Evolutionary conservation across 2,888 invertebrate species (phyloP).

Genomic region (Dione juno): DNA sequence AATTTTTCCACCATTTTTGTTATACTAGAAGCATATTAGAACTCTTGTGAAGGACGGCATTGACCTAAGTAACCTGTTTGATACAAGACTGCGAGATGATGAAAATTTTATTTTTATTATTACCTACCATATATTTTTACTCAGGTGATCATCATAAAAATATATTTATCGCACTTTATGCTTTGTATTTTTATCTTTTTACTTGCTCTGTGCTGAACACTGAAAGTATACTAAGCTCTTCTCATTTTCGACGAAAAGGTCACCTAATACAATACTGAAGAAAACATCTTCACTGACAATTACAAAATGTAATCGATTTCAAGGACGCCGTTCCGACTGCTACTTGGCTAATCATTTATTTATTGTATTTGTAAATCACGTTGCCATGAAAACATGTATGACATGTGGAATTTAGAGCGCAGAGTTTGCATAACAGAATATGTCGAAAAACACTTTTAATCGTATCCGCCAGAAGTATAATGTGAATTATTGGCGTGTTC

Average conservation of each 20-base stretch:
- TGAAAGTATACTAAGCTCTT: background rate
- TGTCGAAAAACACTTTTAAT: conserved; percentile 23
- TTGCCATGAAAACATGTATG: conserved; percentile 20
- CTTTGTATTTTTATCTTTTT: background rate
- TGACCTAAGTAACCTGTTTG: background rate
- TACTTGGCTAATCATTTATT: conserved; percentile 10
- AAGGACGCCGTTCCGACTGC: conserved; percentile 1
- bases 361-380: conserved; percentile 28
- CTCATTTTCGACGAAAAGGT: background rate
- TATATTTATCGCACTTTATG: background rate
- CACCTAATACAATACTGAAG: background rate
- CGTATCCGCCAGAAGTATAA: conserved; percentile 12
- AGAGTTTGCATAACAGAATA: conserved; percentile 18
- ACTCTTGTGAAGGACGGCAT: background rate
- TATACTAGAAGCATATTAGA: background rate
- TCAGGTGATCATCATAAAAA: background rate
- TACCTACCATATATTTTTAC: background rate
- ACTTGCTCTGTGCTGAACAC: background rate
- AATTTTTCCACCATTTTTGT: background rate
- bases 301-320: conserved; percentile 16
- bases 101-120: background rate
- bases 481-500: conserved; percentile 2
- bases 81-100: background rate
- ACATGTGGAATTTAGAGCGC: conserved; percentile 21
- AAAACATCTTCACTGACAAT: background rate